Conservation (phyloP, 35 echinoderm and acorn worm species). For the Heliocidaris tuberculata region DNA sequence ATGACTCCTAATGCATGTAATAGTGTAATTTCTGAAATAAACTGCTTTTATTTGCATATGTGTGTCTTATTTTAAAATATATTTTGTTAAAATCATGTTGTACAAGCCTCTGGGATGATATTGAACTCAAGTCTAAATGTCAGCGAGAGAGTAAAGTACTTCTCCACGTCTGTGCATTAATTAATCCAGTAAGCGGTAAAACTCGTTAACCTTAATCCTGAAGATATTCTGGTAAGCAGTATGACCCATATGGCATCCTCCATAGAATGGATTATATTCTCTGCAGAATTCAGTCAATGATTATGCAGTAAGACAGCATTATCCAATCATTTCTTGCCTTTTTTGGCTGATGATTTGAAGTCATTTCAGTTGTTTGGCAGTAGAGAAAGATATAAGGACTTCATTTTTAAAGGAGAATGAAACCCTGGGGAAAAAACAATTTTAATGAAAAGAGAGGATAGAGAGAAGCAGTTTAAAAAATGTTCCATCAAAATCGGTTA, state of each 20-base stretch:
- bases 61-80: background rate
- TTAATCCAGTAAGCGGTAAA: slow-evolving; percentile 12
- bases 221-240: background rate
- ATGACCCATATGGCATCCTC: background rate
- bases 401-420: too few species aligned
- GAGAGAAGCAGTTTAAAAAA: too few species aligned
- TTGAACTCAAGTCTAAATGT: background rate
- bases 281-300: background rate
- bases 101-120: background rate
- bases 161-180: slow-evolving; percentile 1
- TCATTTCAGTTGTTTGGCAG: background rate
- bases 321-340: background rate
- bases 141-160: slow-evolving; percentile 2
- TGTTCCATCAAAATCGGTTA: too few species aligned
- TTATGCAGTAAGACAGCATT: background rate
- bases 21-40: too few species aligned
- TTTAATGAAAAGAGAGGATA: too few species aligned
- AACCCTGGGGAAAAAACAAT: too few species aligned
- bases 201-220: background rate
- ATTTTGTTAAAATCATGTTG: background rate
- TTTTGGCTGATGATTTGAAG: background rate
- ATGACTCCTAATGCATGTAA: too few species aligned
- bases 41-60: background rate
- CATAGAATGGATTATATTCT: background rate
- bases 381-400: background rate